phyloP scores from a whole-genome alignment of 2,888 invertebrate genomes.

The Rotaria socialis region DNA sequence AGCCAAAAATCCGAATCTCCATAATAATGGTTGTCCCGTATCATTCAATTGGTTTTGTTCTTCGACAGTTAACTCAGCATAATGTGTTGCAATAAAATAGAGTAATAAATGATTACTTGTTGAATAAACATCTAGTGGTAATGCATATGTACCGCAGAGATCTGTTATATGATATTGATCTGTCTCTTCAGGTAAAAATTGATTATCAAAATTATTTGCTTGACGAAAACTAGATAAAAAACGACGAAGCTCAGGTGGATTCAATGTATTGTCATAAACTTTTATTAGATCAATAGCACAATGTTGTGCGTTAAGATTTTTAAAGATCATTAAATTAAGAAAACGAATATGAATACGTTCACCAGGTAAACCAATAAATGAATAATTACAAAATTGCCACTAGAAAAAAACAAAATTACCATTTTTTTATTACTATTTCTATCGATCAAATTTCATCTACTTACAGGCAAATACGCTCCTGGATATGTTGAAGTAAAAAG shows the following conservation, averaged over 20 bases:
- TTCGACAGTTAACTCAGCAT: background rate
- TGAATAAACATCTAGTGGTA: slow-evolving; percentile 27
- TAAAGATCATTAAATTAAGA: slow-evolving; percentile 6
- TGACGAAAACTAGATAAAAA: background rate
- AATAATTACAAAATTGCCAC: slow-evolving; percentile 33
- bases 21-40: background rate
- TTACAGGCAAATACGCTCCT: slow-evolving; percentile 18
- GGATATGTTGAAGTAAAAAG: slow-evolving; percentile 34
- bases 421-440: background rate
- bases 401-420: background rate
- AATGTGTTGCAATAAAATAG: slow-evolving; percentile 27
- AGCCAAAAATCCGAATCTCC: slow-evolving; percentile 4
- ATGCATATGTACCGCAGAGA: slow-evolving; percentile 13
- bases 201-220: background rate
- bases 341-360: slow-evolving; percentile 34
- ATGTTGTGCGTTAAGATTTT: slow-evolving; percentile 16
- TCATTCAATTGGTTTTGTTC: background rate
- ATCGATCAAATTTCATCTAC: background rate
- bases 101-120: background rate
- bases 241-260: slow-evolving; percentile 5
- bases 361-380: slow-evolving; percentile 36
- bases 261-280: slow-evolving; percentile 5
- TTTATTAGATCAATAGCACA: slow-evolving; percentile 34
- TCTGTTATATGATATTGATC: slow-evolving; percentile 24
- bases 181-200: background rate